phyloP scores from a whole-genome alignment of 1,140 invertebrate genomes.

The Palaemon carinicauda region DNA sequence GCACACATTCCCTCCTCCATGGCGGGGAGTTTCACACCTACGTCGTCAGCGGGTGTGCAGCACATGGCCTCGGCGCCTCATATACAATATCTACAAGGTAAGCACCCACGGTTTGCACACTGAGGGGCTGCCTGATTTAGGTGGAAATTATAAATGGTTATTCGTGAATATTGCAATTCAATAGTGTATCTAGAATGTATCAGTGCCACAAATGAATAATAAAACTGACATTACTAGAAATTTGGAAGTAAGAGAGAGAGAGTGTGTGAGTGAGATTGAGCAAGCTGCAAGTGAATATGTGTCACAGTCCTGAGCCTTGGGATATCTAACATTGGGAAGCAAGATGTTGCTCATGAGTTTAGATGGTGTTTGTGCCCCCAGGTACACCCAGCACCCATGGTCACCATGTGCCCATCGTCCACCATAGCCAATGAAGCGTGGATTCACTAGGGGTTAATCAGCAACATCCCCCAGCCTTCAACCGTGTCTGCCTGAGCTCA shows the following conservation, averaged over 20 bases:
- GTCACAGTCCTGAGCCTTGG: constrained; percentile 33
- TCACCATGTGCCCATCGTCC: constrained; percentile 32
- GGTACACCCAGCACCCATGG: constrained; percentile 34
- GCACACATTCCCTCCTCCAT: constrained; percentile 54
- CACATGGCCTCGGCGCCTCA: constrained; percentile 36
- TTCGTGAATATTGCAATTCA: constrained; percentile 36
- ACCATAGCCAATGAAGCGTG: constrained; percentile 39
- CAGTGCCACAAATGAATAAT: constrained; percentile 3
- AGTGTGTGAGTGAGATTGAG: no score
- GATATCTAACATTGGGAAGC: constrained; percentile 29
- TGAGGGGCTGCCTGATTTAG: constrained; percentile 21
- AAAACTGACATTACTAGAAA: no score
- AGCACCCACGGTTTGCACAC: constrained; percentile 49
- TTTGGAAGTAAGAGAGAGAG: no score
- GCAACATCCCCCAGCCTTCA: constrained; percentile 41
- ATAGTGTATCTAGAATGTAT: constrained; percentile 21
- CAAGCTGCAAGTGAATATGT: background rate
- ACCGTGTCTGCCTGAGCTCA: constrained; percentile 35
- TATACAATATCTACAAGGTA: constrained; percentile 45
- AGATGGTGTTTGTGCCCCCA: constrained; percentile 39
- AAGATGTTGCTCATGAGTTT: constrained; percentile 30
- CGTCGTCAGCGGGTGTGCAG: constrained; percentile 43
- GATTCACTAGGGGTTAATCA: constrained; percentile 33
- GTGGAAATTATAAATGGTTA: constrained; percentile 18
- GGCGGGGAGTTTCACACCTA: constrained; percentile 49